Evolutionary conservation across 2,113 vertebrate genomes (phyloP), one percentile per base, ranked within the genome.

Genomic region (Lophura nycthemera): DNA sequence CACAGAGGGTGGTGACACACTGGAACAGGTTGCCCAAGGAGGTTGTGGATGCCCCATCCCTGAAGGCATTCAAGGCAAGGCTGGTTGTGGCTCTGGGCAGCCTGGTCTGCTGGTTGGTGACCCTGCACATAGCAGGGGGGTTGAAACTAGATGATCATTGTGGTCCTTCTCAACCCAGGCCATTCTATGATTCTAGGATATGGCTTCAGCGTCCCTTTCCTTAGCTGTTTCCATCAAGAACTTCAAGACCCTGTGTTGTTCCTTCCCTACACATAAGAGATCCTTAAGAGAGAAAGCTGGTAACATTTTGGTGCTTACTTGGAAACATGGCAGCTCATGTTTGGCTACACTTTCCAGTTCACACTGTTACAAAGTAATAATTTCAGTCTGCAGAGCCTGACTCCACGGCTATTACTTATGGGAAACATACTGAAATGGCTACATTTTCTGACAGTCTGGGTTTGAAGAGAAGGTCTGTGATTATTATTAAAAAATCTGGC

Each of bases 181-280:
- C 47, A 47, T 47, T 21, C 47, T 47, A 11, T 21, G 47, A 47
- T 47, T 47, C 47, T 50, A n/a, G 21, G 70, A 50, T 64, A 69
- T 22, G 11, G 48, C 24, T 16, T 69, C 22, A 2, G 60, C 30
- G n/a, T 4, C 19, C 29, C n/a, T 85, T 86, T 71, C 43, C 34
- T 75, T n/a, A 14, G 42, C 11, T 71, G 38, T 38, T 90, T 32
- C 20, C 56, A 83, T 85, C 56, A 74, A 76, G n/a, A 57, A 20
- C 19, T 61, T 45, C 67, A 71, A 50, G 64, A 30, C 40, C 0
- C 0, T 40, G 52, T 60, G 22, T 42, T 42, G 15, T 42, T 71
- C 34, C 4, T 48, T 36, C 40, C 36, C 54, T 76, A 2, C 7
- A 21, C n/a, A 42, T 16, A 75, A 40, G 15, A 78, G 67, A 54